These are phyloP conservation scores for Chroicocephalus ridibundus DNA, from an alignment of 2,113 vertebrate species.

Conservation along the genomic window DNA sequence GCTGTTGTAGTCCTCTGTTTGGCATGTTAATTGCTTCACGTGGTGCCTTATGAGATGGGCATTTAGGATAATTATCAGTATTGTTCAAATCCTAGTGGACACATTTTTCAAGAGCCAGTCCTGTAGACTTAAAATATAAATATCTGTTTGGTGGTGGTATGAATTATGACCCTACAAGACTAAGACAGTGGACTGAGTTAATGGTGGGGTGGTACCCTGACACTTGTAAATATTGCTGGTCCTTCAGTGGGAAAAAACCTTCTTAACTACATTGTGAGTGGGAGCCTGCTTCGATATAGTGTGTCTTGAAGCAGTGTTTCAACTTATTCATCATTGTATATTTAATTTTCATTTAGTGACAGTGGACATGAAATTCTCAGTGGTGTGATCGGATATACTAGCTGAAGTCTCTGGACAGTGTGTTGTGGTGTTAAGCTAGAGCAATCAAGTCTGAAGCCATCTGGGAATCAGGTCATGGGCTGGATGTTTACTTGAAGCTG, in stretches of 20 bases:
- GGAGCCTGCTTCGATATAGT: background rate
- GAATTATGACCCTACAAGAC: background rate
- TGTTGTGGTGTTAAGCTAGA: background rate
- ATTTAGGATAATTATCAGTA: background rate
- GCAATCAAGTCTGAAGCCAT: background rate
- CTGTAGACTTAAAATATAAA: background rate
- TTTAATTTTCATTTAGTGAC: background rate
- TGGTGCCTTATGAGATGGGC: background rate
- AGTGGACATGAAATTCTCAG: background rate
- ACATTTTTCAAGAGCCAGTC: background rate
- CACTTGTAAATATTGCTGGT: background rate
- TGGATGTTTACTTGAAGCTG: background rate
- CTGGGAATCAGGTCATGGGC: background rate
- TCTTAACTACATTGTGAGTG: background rate
- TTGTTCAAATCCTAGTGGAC: background rate
- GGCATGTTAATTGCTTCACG: background rate
- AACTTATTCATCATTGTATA: background rate
- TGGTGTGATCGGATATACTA: accelerated
- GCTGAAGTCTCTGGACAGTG: background rate
- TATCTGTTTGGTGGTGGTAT: background rate
- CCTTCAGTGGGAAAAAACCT: background rate
- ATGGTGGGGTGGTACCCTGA: background rate
- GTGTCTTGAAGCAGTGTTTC: background rate
- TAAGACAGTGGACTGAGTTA: background rate
- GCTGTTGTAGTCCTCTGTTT: background rate